Evolutionary conservation across 2,113 vertebrate species (phyloP).

Genomic region (Tachysurus fulvidraco): DNA sequence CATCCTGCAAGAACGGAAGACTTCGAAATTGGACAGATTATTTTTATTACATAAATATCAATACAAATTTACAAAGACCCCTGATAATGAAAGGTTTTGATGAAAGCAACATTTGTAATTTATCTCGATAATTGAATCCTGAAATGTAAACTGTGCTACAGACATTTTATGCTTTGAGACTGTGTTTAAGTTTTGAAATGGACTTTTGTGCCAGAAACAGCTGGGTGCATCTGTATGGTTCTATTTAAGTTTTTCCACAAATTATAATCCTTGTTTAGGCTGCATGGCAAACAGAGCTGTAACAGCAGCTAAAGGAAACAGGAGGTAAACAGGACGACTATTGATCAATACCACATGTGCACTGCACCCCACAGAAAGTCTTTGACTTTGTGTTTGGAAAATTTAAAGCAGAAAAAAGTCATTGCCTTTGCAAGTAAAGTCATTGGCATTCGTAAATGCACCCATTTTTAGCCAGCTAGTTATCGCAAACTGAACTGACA

Average conservation of each 20-base stretch:
- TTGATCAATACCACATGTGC: background rate
- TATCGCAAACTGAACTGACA: background rate
- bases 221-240: background rate
- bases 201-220: background rate
- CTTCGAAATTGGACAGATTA: background rate
- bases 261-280: background rate
- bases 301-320: background rate
- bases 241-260: background rate
- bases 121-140: background rate
- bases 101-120: background rate
- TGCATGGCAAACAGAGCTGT: background rate
- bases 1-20: background rate
- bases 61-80: background rate
- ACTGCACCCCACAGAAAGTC: background rate
- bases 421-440: too few species aligned
- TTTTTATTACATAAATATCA: constrained; percentile 1
- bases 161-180: background rate
- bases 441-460: background rate
- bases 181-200: background rate
- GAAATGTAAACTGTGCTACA: background rate
- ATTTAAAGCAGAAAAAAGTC: background rate
- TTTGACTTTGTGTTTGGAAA: background rate
- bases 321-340: background rate
- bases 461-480: background rate
- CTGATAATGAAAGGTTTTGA: background rate